These are phyloP conservation scores for Lepidocolaptes lacrymiger DNA, from an alignment of 2,797 vertebrate species.

Conservation along the genomic window DNA sequence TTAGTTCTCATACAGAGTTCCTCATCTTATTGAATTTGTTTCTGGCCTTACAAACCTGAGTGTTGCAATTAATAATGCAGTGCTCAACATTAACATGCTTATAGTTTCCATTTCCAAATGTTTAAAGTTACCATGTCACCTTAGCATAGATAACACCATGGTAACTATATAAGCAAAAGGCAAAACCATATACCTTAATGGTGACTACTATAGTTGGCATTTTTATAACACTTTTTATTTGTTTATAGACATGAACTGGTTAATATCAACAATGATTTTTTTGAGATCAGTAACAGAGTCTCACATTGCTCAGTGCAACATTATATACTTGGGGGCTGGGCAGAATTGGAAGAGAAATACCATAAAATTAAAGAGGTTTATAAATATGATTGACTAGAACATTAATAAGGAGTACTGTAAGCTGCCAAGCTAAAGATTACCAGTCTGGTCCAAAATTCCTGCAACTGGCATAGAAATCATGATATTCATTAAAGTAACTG, in stretches of 20 bases:
- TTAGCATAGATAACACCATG: neutral
- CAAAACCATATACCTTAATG: neutral
- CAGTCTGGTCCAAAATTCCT: neutral
- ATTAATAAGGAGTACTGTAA: neutral
- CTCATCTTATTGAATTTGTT: neutral
- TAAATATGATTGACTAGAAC: neutral
- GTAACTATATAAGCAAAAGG: neutral
- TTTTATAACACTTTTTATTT: neutral
- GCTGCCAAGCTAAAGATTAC: neutral
- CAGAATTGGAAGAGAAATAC: neutral
- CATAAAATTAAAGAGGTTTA: neutral
- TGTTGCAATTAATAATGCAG: neutral
- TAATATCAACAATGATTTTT: neutral
- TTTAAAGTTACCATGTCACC: neutral
- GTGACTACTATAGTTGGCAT: neutral
- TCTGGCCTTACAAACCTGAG: neutral
- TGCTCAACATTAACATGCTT: neutral
- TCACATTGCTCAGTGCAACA: neutral
- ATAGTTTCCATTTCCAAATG: neutral
- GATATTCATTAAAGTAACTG: neutral
- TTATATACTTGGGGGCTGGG: neutral
- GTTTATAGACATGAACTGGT: neutral
- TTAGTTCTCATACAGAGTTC: neutral
- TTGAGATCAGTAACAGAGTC: neutral
- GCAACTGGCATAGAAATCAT: neutral